Percentiles rank a stretch among this genome's conserved stretches.
These are phyloP conservation scores for Porphyrio hochstetteri DNA, from an alignment of 2,113 vertebrate genomes.

Conservation along the genomic window DNA sequence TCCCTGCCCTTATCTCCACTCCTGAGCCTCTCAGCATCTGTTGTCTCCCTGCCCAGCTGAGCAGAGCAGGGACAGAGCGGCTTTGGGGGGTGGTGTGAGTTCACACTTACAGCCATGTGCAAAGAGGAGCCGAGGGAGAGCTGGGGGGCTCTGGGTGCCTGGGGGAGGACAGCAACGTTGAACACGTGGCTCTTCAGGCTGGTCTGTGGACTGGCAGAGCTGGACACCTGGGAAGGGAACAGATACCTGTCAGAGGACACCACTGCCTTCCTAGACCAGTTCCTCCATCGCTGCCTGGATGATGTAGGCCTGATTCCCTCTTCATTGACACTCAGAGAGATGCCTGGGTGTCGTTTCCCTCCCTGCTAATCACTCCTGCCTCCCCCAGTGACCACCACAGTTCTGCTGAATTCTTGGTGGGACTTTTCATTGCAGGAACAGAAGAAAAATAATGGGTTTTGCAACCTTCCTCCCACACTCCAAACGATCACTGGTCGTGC, in stretches of 20 bases:
- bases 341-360: neutral
- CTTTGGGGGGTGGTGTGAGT: too few species aligned
- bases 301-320: neutral
- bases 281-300: neutral
- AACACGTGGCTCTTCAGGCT: constrained; percentile 82
- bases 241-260: neutral
- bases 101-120: constrained; percentile 87
- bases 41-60: too few species aligned
- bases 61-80: too few species aligned
- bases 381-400: neutral
- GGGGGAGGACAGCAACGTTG: constrained; percentile 88
- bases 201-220: constrained; percentile 51
- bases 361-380: neutral
- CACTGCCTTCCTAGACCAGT: neutral
- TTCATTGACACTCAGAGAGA: neutral
- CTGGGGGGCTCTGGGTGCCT: constrained; percentile 77
- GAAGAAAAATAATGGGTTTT: neutral
- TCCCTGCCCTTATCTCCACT: too few species aligned
- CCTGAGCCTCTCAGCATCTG: too few species aligned
- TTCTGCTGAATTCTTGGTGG: neutral
- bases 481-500: neutral
- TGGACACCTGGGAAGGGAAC: constrained; percentile 80
- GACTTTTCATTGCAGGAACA: neutral
- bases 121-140: constrained; percentile 83
- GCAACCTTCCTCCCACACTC: neutral